Conservation (phyloP, 2,888 invertebrate species). For the Machimus atricapillus region DNA sequence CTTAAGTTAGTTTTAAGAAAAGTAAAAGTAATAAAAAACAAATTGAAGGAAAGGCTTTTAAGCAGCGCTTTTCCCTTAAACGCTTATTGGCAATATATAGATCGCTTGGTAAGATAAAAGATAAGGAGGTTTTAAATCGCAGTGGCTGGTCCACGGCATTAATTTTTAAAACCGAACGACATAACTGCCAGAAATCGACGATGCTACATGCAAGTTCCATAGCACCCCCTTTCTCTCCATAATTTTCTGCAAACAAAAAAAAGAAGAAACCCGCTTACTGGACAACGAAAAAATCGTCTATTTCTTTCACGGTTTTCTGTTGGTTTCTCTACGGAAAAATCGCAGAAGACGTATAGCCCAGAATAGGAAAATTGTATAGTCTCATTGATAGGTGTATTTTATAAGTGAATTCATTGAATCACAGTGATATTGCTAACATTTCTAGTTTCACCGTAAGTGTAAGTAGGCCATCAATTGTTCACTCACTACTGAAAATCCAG, state of each 20-base stretch:
- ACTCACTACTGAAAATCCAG: not conserved
- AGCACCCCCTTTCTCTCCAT: not conserved
- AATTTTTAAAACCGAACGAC: not conserved
- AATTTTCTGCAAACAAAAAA: not conserved
- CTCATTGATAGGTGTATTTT: not conserved
- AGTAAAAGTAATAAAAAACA: not conserved
- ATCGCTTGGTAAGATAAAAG: not conserved
- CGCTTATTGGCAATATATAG: not conserved
- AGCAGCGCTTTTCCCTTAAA: not conserved
- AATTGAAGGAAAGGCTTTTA: not conserved
- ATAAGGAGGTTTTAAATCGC: not conserved
- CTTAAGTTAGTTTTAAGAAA: not conserved
- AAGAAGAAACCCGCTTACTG: not conserved
- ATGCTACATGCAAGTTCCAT: not conserved
- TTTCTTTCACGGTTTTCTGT: not conserved
- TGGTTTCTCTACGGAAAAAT: not conserved
- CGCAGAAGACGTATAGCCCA: not conserved
- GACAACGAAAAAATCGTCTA: not conserved
- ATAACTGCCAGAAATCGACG: not conserved
- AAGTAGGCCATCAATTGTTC: not conserved
- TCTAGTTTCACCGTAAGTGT: not conserved
- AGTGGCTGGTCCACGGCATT: not conserved
- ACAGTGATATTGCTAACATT: constrained; percentile 4
- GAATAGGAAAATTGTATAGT: not conserved
- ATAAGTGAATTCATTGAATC: not conserved